phyloP scores from a whole-genome alignment of 2,113 vertebrate genomes.

The Crocuta crocuta region DNA sequence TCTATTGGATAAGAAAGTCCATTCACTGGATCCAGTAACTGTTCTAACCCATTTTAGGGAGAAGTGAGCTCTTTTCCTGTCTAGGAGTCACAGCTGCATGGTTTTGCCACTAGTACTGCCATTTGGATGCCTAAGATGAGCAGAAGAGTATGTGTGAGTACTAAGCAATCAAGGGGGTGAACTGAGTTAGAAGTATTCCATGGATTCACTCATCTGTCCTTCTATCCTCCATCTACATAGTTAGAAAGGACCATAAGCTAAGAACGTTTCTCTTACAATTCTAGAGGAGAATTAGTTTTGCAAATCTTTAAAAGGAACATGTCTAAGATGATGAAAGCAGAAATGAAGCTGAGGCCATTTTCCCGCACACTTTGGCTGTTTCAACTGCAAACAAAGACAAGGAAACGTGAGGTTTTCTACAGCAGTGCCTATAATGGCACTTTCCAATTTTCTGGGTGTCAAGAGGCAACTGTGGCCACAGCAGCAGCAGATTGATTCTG shows the following conservation, averaged over 20 bases:
- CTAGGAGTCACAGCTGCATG: background rate
- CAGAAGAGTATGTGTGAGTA: background rate
- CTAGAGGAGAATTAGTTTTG: conserved; percentile 2
- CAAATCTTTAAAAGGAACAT: conserved; percentile 30
- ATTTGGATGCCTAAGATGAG: background rate
- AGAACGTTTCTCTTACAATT: background rate
- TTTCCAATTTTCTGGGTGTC: background rate
- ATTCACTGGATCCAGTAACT: background rate
- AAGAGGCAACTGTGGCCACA: background rate
- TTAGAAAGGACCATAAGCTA: background rate
- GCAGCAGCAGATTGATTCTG: background rate
- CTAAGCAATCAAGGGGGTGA: background rate
- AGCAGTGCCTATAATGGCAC: background rate
- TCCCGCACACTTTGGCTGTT: background rate
- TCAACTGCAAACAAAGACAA: background rate
- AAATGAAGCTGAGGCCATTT: background rate
- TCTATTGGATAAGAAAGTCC: background rate
- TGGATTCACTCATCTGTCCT: background rate
- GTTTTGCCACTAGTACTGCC: background rate
- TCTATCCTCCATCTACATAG: background rate
- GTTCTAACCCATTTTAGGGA: background rate
- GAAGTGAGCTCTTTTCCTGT: background rate
- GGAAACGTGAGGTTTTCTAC: background rate
- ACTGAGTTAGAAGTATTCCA: background rate
- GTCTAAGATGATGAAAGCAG: conserved; percentile 18